Evolutionary conservation across 2,113 vertebrate species (phyloP).

Genomic region (Microcebus griseorufus): DNA sequence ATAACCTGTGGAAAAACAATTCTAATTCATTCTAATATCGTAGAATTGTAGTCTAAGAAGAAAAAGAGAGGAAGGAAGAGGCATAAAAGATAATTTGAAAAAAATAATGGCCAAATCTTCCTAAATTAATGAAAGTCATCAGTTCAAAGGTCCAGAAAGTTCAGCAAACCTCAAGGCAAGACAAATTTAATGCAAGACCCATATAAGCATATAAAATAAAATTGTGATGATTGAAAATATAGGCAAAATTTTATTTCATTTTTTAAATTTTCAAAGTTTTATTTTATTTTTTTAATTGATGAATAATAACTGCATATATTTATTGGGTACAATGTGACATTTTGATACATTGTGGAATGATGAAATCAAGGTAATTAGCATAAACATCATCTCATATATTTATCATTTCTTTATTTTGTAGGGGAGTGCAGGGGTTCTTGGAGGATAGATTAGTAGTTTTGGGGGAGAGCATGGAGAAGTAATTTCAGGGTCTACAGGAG

Average conservation of each 20-base stretch:
- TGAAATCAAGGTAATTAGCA: not conserved
- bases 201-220: not conserved
- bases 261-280: not conserved
- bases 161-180: not conserved
- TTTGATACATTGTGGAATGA: not conserved
- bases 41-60: not conserved
- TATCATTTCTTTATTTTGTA: too few species aligned
- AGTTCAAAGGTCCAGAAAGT: not conserved
- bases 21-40: too few species aligned
- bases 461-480: not conserved
- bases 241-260: not conserved
- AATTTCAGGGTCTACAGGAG: slow-evolving; percentile 13
- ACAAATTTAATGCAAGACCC: not conserved
- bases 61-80: not conserved
- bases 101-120: not conserved
- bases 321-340: not conserved
- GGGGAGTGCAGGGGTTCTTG: not conserved
- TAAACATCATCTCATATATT: too few species aligned
- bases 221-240: not conserved
- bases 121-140: not conserved
- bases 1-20: not conserved
- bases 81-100: not conserved
- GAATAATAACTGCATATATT: not conserved
- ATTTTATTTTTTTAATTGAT: not conserved
- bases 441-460: not conserved